Percentiles rank a stretch among this genome's conserved stretches.
phyloP scores from a whole-genome alignment of 2,113 vertebrate species.

The Brienomyrus longianalis region DNA sequence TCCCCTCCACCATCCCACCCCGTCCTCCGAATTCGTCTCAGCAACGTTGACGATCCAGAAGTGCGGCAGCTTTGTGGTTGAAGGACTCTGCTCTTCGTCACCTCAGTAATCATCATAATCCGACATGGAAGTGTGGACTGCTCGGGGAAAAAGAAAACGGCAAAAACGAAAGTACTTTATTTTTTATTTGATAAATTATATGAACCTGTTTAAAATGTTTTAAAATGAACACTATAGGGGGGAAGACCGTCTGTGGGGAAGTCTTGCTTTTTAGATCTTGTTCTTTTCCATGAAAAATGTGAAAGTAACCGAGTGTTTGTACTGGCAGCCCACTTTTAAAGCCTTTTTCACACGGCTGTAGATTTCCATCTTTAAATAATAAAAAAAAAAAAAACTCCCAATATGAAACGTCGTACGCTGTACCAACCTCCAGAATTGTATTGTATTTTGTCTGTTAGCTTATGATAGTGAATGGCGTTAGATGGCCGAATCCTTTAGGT shows the following conservation, averaged over 20 bases:
- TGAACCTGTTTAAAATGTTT: conserved; percentile 48
- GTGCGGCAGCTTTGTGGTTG: conserved; percentile 62
- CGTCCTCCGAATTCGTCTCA: conserved; percentile 31
- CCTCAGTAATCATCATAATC: conserved; percentile 43
- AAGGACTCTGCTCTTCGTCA: conserved; percentile 51
- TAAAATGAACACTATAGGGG: conserved; percentile 40
- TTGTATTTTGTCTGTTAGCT: conserved; percentile 50
- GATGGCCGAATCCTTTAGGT: conserved; percentile 53
- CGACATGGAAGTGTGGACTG: conserved; percentile 35
- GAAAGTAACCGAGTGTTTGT: conserved; percentile 46
- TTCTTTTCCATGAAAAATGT: conserved; percentile 61
- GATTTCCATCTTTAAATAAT: conserved; percentile 49
- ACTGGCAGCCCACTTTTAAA: conserved; percentile 34
- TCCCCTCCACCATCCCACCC: conserved; percentile 24
- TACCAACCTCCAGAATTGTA: conserved; percentile 52
- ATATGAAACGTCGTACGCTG: conserved; percentile 49
- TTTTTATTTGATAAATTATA: conserved; percentile 51
- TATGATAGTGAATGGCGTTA: conserved; percentile 62
- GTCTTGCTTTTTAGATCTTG: conserved; percentile 54
- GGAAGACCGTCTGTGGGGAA: conserved; percentile 42
- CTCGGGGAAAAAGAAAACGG: conserved; percentile 38
- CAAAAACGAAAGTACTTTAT: conserved; percentile 35
- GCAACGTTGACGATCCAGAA: conserved; percentile 47
- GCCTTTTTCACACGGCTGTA: conserved; percentile 44
- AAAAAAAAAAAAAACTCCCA: conserved; percentile 40